Evolutionary conservation across 1,140 invertebrate genomes (phyloP).

Genomic region (Lerema accius): DNA sequence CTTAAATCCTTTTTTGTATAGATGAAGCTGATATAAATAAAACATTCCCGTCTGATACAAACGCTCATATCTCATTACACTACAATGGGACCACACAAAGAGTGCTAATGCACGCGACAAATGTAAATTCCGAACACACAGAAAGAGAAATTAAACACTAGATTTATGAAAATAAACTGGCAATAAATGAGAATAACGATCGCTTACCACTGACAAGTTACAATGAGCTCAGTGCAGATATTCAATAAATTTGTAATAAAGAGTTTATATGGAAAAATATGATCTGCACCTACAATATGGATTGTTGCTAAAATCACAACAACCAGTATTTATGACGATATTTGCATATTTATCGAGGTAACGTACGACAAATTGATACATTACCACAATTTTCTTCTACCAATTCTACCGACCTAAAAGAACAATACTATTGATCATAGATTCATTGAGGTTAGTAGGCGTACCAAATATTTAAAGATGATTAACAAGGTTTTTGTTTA

Average conservation of each 20-base stretch:
- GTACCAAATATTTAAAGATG: background rate
- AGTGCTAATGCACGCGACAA: conserved; percentile 39
- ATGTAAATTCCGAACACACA: conserved; percentile 35
- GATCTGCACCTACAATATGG: conserved; percentile 2
- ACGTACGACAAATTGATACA: background rate
- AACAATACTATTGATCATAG: no score
- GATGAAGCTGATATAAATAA: conserved; percentile 40
- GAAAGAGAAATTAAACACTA: conserved; percentile 32
- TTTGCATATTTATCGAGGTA: conserved; percentile 4
- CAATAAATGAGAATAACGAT: conserved; percentile 42
- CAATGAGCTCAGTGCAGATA: conserved; percentile 22
- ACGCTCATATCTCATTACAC: conserved; percentile 45
- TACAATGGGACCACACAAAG: conserved; percentile 52
- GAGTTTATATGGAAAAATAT: conserved; percentile 21
- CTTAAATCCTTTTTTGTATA: conserved; percentile 14
- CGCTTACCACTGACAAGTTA: conserved; percentile 37
- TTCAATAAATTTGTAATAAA: conserved; percentile 37
- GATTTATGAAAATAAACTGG: conserved; percentile 40
- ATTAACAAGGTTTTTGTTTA: background rate
- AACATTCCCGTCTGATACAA: conserved; percentile 34
- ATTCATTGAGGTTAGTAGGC: background rate
- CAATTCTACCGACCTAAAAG: no score
- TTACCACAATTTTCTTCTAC: no score
- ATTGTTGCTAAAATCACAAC: conserved; percentile 3
- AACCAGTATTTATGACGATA: conserved; percentile 1